A percentile compares a stretch with the other conserved stretches of the same genome.
phyloP scores from a whole-genome alignment of 2,797 vertebrate genomes.

The Enteromius thamalakanensis region DNA sequence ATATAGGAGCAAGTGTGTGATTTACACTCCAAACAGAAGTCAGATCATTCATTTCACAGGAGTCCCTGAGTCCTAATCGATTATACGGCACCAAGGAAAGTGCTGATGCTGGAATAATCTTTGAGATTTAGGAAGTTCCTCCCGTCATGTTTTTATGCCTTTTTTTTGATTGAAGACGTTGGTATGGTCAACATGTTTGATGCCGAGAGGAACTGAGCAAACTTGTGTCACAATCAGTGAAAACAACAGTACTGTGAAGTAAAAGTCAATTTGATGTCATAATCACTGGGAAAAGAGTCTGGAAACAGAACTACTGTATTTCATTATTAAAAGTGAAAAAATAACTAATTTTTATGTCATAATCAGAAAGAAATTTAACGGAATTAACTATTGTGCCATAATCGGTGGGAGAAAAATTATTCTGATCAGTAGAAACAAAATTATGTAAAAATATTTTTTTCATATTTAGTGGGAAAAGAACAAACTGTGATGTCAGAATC shows the following conservation, averaged over 20 bases:
- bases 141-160: constrained; percentile 60
- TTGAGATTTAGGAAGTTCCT: constrained; percentile 57
- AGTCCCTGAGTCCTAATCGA: constrained; percentile 58
- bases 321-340: not conserved
- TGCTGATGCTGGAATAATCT: constrained; percentile 60
- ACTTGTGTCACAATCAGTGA: constrained; percentile 7
- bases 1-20: constrained; percentile 55
- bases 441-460: not conserved
- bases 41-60: constrained; percentile 57
- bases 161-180: constrained; percentile 50
- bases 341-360: not conserved
- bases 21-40: constrained; percentile 54
- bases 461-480: not conserved
- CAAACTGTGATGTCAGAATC: not conserved
- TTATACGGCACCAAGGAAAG: constrained; percentile 51
- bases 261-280: not conserved
- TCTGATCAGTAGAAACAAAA: no score
- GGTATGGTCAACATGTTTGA: constrained; percentile 33
- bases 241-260: not conserved
- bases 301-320: not conserved
- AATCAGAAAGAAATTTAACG: not conserved
- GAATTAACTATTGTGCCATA: not conserved
- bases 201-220: constrained; percentile 33
- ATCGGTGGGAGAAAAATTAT: not conserved
- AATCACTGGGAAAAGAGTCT: not conserved